phyloP scores from a whole-genome alignment of 2,113 vertebrate species.

The Scalopus aquaticus region DNA sequence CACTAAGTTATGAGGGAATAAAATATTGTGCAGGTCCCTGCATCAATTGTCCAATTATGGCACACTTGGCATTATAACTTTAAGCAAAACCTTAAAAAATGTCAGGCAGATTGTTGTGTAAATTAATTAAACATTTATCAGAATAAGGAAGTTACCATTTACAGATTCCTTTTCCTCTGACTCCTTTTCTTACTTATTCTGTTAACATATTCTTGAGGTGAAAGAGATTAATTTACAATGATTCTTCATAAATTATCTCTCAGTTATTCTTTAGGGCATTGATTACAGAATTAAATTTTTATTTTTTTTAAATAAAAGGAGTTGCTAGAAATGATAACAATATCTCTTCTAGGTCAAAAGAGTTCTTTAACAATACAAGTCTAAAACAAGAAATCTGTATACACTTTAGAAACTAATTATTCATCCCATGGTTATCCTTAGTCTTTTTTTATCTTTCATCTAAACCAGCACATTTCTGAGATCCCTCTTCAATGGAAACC shows the following conservation, averaged over 20 bases:
- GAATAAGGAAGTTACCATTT: background rate
- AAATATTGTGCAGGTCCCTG: too few relatives aligned
- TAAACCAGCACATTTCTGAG: constrained; percentile 16
- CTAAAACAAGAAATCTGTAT: background rate
- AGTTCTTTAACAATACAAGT: background rate
- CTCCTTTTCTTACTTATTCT: background rate
- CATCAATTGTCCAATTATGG: background rate
- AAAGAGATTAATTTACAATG: background rate
- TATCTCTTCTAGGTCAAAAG: background rate
- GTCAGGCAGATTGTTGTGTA: background rate
- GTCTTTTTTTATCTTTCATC: constrained; percentile 25
- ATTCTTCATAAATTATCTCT: constrained; percentile 6
- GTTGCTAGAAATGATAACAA: background rate
- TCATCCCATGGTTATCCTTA: background rate
- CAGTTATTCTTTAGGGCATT: background rate
- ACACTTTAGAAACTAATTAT: background rate
- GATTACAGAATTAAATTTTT: background rate
- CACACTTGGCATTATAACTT: background rate
- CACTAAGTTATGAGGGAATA: too few relatives aligned
- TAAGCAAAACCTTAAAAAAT: background rate
- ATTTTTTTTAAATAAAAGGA: background rate
- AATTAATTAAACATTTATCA: constrained; percentile 37
- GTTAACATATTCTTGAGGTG: constrained; percentile 29
- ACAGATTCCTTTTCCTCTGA: background rate
- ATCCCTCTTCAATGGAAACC: background rate